Evolutionary conservation across 2,113 vertebrate species (phyloP).

Genomic region (Protobothrops flavoviridis): DNA sequence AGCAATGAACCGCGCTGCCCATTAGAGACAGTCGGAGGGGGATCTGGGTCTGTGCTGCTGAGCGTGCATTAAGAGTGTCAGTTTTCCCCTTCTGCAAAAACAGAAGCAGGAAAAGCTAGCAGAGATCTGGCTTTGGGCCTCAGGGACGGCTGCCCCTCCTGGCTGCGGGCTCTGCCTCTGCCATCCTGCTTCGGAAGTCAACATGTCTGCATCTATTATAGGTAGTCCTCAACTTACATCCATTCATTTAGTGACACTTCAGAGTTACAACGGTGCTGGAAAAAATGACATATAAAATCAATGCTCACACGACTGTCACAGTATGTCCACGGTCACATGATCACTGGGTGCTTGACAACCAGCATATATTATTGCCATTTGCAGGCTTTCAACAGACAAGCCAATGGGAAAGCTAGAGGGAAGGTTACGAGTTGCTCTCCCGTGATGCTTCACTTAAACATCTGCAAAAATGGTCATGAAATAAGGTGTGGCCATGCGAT

Average conservation of each 20-base stretch:
- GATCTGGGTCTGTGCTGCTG: neutral
- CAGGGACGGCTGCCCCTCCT: neutral
- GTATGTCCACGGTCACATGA: neutral
- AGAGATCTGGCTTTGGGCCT: neutral
- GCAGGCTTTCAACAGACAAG: neutral
- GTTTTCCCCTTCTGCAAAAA: neutral
- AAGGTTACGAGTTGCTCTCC: neutral
- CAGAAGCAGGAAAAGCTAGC: neutral
- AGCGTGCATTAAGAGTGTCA: fast-evolving
- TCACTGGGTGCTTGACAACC: neutral
- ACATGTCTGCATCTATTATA: neutral
- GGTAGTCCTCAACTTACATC: neutral
- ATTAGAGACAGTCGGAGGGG: neutral
- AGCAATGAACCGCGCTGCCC: fast-evolving
- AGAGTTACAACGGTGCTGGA: neutral
- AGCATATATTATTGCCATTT: neutral
- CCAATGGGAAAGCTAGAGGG: neutral
- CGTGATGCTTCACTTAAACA: neutral
- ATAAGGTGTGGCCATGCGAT: neutral
- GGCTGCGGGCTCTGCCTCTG: neutral
- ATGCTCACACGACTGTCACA: neutral
- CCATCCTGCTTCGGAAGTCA: neutral
- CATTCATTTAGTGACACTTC: neutral
- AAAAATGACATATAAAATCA: neutral
- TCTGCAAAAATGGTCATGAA: neutral